These are phyloP conservation scores for Diceros bicornis DNA, from an alignment of 2,797 vertebrate species.

Conservation along the genomic window DNA sequence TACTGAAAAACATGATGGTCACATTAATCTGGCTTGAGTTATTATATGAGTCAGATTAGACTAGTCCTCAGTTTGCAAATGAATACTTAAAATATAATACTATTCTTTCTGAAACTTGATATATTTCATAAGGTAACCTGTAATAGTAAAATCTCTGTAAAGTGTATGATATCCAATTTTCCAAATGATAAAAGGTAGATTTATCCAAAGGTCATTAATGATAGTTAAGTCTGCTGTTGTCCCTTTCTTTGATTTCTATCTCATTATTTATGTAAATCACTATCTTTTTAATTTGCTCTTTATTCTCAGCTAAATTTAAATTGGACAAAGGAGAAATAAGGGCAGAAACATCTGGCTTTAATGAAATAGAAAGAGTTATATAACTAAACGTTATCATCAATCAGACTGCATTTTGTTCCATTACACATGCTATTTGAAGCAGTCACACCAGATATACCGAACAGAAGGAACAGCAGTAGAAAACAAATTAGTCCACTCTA, in stretches of 20 bases:
- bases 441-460: neutral
- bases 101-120: neutral
- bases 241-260: constrained; percentile 6
- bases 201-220: neutral
- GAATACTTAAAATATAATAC: neutral
- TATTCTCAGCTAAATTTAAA: constrained; percentile 35
- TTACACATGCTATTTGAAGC: neutral
- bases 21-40: neutral
- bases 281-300: neutral
- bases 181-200: neutral
- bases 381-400: neutral
- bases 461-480: neutral
- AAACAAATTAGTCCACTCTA: neutral
- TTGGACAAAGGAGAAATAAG: neutral
- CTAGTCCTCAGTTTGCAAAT: neutral
- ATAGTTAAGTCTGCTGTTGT: neutral
- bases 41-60: neutral
- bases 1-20: no score
- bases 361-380: neutral
- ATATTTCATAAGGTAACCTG: neutral
- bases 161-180: neutral
- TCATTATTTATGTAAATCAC: neutral
- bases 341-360: neutral
- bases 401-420: neutral
- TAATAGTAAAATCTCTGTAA: neutral